These are phyloP conservation scores for Carterocephalus palaemon DNA, from an alignment of 2,888 invertebrate species.

Conservation along the genomic window DNA sequence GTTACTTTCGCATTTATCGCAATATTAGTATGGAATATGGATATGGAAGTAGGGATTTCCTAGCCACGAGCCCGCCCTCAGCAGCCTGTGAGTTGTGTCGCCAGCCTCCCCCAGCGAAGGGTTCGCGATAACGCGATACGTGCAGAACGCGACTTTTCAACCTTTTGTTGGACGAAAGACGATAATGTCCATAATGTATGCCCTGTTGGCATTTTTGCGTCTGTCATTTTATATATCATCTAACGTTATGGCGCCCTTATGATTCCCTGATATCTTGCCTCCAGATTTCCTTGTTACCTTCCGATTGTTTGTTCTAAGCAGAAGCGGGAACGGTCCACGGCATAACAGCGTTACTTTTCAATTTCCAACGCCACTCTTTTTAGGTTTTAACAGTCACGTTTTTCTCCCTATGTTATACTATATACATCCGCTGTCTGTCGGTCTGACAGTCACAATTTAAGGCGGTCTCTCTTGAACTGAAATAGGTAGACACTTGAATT, in stretches of 20 bases:
- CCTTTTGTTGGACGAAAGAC: conserved; percentile 69
- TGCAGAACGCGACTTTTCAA: conserved; percentile 75
- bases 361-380: too few species aligned
- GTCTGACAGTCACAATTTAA: too few species aligned
- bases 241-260: conserved; percentile 24
- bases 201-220: conserved; percentile 64
- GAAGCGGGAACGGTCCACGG: too few species aligned
- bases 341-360: too few species aligned
- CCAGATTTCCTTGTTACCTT: conserved; percentile 16
- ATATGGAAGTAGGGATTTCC: too few species aligned
- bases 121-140: conserved; percentile 71
- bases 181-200: conserved; percentile 73
- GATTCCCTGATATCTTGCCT: conserved; percentile 11
- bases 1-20: too few species aligned
- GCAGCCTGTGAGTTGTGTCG: conserved; percentile 32
- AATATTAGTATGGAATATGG: too few species aligned
- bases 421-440: too few species aligned
- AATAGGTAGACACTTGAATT: too few species aligned
- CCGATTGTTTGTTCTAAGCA: conserved; percentile 5
- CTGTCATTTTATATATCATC: conserved; percentile 51
- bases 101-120: conserved; percentile 66
- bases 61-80: conserved; percentile 27
- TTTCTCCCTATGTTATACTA: too few species aligned
- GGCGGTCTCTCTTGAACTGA: too few species aligned
- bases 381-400: too few species aligned